A percentile compares a stretch with the other conserved stretches of the same genome.
Evolutionary conservation across 2,797 vertebrate genomes (phyloP).

Genomic region (Spatula versicolor): DNA sequence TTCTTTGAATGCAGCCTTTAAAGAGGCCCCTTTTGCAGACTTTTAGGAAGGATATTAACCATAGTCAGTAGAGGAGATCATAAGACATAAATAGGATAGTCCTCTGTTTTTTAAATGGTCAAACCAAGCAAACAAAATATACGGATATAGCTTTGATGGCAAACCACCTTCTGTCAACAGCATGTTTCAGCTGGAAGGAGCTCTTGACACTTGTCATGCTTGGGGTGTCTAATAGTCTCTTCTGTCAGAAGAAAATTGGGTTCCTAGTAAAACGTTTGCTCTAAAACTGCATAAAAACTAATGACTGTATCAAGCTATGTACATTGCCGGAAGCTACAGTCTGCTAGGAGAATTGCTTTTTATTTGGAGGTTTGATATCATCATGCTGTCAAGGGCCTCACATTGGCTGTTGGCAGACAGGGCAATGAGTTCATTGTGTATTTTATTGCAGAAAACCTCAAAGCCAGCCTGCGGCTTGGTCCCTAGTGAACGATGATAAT

Average conservation of each 20-base stretch:
- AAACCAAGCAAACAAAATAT: neutral
- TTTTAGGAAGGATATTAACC: neutral
- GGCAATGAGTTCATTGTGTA: slow-evolving; percentile 29
- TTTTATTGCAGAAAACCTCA: slow-evolving; percentile 52
- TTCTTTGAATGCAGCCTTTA: neutral
- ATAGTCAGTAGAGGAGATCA: neutral
- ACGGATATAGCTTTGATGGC: neutral
- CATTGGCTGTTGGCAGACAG: slow-evolving; percentile 41
- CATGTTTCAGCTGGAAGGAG: slow-evolving; percentile 49
- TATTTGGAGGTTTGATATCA: slow-evolving; percentile 71
- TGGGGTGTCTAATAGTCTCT: slow-evolving; percentile 69
- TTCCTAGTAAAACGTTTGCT: slow-evolving; percentile 77
- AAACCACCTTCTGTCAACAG: slow-evolving; percentile 44
- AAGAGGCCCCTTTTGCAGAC: neutral
- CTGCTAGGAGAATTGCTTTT: slow-evolving; percentile 71
- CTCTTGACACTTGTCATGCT: slow-evolving; percentile 67
- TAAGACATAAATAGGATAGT: neutral
- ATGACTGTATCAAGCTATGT: slow-evolving; percentile 70
- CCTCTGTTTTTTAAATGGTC: neutral
- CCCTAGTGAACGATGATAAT: slow-evolving; percentile 39
- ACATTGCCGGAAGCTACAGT: slow-evolving; percentile 67
- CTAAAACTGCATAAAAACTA: slow-evolving; percentile 79
- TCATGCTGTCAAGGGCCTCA: slow-evolving; percentile 51
- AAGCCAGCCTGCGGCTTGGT: neutral
- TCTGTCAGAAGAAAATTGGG: slow-evolving; percentile 75